Evolutionary conservation across 2,797 vertebrate species (phyloP).

Genomic region (Chaunax sp.): DNA sequence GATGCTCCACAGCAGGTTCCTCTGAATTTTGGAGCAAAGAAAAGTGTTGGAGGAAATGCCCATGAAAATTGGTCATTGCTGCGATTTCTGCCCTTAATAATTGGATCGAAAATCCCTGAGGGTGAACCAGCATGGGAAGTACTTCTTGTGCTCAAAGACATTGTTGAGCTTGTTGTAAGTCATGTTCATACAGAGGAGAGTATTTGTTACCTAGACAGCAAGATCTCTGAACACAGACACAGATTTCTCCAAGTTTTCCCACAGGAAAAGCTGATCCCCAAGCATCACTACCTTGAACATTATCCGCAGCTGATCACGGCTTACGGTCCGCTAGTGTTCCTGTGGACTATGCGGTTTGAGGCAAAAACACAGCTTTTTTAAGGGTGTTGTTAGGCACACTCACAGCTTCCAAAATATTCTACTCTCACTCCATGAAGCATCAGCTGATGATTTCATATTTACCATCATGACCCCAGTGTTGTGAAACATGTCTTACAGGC

Average conservation of each 20-base stretch:
- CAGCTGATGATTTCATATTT: conserved; percentile 11
- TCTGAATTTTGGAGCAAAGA: too few species aligned
- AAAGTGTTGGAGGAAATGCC: too few species aligned
- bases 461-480: conserved; percentile 5
- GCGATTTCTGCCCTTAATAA: not conserved
- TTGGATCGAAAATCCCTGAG: too few species aligned
- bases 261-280: not conserved
- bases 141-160: too few species aligned
- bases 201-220: conserved; percentile 3
- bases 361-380: conserved; percentile 12
- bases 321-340: not conserved
- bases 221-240: not conserved
- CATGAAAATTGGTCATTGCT: too few species aligned
- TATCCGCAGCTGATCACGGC: conserved; percentile 8
- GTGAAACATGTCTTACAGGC: conserved; percentile 14
- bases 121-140: too few species aligned
- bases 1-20: conserved; percentile 8
- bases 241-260: not conserved
- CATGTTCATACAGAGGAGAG: conserved; percentile 8
- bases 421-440: conserved; percentile 12
- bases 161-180: conserved; percentile 9
- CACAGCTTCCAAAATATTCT: conserved; percentile 19
- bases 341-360: conserved; percentile 18
- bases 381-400: not conserved
- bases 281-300: conserved; percentile 6